Evolutionary conservation across 2,797 vertebrate species (phyloP).

Genomic region (Varecia variegata): DNA sequence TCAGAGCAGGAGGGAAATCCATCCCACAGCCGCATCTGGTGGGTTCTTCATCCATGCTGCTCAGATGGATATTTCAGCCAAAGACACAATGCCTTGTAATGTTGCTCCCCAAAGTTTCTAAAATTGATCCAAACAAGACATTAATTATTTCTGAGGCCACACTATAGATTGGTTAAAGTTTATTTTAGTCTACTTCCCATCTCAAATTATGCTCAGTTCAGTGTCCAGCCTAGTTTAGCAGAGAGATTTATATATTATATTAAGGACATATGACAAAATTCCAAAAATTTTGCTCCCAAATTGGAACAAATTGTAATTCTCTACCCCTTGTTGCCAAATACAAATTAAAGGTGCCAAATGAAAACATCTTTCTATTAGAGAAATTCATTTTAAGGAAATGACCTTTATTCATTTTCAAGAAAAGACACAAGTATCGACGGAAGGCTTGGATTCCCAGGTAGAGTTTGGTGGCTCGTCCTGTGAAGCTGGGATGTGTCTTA

Average conservation of each 20-base stretch:
- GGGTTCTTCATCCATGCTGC: not conserved
- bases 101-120: not conserved
- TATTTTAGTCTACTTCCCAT: not conserved
- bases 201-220: not conserved
- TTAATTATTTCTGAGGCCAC: not conserved
- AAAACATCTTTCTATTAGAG: not conserved
- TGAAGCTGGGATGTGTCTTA: not conserved
- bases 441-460: not conserved
- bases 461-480: not conserved
- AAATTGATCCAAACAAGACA: not conserved
- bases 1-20: not conserved
- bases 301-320: not conserved
- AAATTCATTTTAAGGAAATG: not conserved
- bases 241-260: not conserved
- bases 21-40: not conserved
- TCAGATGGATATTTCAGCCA: not conserved
- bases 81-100: not conserved
- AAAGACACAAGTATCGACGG: not conserved
- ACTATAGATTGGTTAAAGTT: not conserved
- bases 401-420: not conserved
- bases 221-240: not conserved
- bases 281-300: not conserved
- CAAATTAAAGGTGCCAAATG: not conserved
- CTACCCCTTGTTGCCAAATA: not conserved
- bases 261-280: not conserved